Conservation (phyloP, 2,888 invertebrate species). For the Oxytorus armatus region DNA sequence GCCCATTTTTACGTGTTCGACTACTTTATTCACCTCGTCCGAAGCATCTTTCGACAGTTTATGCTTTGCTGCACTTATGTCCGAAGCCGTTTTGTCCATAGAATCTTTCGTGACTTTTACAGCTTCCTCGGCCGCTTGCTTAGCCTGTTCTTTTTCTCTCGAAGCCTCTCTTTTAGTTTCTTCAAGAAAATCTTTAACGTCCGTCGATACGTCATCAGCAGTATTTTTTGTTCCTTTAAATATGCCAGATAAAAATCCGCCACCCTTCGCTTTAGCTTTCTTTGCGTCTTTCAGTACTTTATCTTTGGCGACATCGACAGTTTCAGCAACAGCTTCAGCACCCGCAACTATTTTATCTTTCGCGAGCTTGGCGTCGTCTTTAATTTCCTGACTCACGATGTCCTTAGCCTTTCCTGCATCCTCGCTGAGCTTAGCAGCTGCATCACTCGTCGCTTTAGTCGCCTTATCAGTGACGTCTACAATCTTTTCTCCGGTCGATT, state of each 20-base stretch:
- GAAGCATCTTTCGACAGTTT: conserved; percentile 55
- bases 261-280: conserved; percentile 74
- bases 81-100: conserved; percentile 13
- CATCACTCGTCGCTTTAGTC: conserved; percentile 48
- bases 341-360: conserved; percentile 67
- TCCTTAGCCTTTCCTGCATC: conserved; percentile 64
- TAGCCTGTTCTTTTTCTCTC: conserved; percentile 70
- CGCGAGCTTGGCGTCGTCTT: conserved; percentile 56
- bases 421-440: conserved; percentile 47
- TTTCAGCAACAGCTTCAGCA: conserved; percentile 56
- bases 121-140: conserved; percentile 69
- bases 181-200: conserved; percentile 74
- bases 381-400: conserved; percentile 60
- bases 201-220: conserved; percentile 71
- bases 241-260: conserved; percentile 76
- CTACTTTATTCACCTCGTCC: conserved; percentile 30
- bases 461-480: conserved; percentile 72
- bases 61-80: conserved; percentile 56
- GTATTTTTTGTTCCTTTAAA: conserved; percentile 77
- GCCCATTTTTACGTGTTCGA: conserved; percentile 56
- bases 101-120: conserved; percentile 58
- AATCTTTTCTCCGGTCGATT: conserved; percentile 84
- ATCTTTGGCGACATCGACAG: conserved; percentile 61
- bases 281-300: conserved; percentile 68
- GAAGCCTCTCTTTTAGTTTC: conserved; percentile 73